Conservation (phyloP, 2,797 vertebrate species). For the Simalia tracyae region DNA sequence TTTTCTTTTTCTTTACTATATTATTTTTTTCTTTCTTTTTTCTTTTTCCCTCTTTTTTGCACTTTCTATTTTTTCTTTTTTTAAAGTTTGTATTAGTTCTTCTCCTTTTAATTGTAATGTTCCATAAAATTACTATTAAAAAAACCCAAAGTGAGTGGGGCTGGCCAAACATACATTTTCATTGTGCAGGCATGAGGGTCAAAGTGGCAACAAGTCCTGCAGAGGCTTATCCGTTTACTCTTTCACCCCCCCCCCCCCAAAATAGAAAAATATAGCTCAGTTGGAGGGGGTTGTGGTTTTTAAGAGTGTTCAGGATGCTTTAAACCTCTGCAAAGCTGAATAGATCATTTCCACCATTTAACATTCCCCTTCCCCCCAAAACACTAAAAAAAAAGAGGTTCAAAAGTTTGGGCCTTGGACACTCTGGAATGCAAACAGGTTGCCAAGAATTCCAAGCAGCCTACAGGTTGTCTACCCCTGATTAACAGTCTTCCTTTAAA, state of each 20-base stretch:
- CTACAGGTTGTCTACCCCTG: background rate
- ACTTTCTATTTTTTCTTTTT: too few species aligned
- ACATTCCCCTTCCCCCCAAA: background rate
- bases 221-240: background rate
- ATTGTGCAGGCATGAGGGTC: background rate
- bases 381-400: background rate
- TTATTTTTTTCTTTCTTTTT: too few species aligned
- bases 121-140: too few species aligned
- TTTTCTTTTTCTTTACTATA: too few species aligned
- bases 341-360: background rate
- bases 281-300: background rate
- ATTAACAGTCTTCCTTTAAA: background rate
- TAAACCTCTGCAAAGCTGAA: background rate
- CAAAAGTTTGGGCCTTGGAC: background rate
- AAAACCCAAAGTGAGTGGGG: background rate
- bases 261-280: background rate
- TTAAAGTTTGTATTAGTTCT: too few species aligned
- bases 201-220: background rate
- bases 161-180: background rate
- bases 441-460: background rate
- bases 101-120: too few species aligned
- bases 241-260: background rate
- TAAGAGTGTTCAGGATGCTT: background rate
- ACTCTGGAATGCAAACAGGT: background rate
- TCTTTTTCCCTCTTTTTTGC: too few species aligned